Evolutionary conservation across 2,113 vertebrate genomes (phyloP).

Genomic region (Mus pahari): DNA sequence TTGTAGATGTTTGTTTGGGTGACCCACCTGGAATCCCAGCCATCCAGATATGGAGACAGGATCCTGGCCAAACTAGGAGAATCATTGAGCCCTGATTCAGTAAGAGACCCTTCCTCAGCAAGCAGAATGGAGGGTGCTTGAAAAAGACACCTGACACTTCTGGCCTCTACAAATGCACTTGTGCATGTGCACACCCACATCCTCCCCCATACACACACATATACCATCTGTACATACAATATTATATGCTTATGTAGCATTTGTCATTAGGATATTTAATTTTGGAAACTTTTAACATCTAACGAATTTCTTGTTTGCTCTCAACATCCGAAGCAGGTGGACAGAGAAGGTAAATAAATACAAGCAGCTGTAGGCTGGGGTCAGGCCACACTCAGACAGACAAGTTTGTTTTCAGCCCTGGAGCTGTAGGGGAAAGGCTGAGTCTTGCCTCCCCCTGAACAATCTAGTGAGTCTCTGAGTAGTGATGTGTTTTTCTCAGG

Average conservation of each 20-base stretch:
- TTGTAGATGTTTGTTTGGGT: no score
- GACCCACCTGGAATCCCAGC: not conserved
- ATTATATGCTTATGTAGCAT: not conserved
- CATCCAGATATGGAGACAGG: not conserved
- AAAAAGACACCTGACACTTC: not conserved
- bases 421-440: not conserved
- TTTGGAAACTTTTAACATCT: not conserved
- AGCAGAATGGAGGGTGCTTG: not conserved
- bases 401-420: constrained; percentile 1
- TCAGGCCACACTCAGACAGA: not conserved
- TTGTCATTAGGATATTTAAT: not conserved
- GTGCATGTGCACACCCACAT: not conserved
- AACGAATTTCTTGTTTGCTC: not conserved
- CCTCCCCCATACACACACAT: not conserved
- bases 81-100: not conserved
- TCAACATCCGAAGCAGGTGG: not conserved
- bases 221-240: not conserved
- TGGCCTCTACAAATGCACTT: not conserved
- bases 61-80: not conserved
- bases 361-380: not conserved
- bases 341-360: not conserved
- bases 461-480: not conserved
- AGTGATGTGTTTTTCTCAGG: not conserved
- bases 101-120: not conserved
- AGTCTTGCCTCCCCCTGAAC: not conserved